These are phyloP conservation scores for Cheiracanthium punctorium DNA, from an alignment of 2,888 invertebrate genomes.

Conservation along the genomic window DNA sequence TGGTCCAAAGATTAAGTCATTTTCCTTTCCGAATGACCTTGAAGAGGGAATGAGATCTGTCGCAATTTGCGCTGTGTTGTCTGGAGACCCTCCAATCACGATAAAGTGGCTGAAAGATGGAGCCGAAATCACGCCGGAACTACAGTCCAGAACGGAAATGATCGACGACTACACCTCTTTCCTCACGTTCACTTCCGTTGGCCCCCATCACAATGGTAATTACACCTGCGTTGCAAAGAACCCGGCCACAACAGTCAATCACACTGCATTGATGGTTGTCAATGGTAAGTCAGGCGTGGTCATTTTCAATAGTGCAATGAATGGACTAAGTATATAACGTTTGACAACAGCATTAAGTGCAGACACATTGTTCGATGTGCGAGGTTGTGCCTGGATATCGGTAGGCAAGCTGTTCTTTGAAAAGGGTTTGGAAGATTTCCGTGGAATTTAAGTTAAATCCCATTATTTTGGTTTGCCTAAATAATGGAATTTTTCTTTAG, in stretches of 20 bases:
- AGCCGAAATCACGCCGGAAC: constrained; percentile 71
- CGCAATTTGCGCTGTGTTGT: constrained; percentile 72
- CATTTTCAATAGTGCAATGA: background rate
- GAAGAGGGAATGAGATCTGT: constrained; percentile 72
- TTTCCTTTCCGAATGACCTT: constrained; percentile 70
- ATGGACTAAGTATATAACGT: background rate
- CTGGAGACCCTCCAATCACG: constrained; percentile 73
- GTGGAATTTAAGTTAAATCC: too few species aligned
- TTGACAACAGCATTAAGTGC: too few species aligned
- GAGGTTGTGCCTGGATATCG: too few species aligned
- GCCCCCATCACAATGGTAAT: constrained; percentile 71
- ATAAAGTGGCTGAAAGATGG: constrained; percentile 76
- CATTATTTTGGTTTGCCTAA: too few species aligned
- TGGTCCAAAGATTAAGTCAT: constrained; percentile 72
- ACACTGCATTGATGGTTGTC: constrained; percentile 71
- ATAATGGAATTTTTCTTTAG: too few species aligned
- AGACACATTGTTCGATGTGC: too few species aligned
- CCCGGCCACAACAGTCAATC: constrained; percentile 70
- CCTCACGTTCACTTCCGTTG: constrained; percentile 71
- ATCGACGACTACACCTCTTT: constrained; percentile 71
- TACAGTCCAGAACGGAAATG: constrained; percentile 66
- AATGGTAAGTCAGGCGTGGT: constrained; percentile 69
- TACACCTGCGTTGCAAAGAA: constrained; percentile 73
- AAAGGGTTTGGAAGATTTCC: too few species aligned
- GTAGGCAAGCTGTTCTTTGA: too few species aligned